phyloP scores from a whole-genome alignment of 2,888 invertebrate species.

The Megamerina dolium region DNA sequence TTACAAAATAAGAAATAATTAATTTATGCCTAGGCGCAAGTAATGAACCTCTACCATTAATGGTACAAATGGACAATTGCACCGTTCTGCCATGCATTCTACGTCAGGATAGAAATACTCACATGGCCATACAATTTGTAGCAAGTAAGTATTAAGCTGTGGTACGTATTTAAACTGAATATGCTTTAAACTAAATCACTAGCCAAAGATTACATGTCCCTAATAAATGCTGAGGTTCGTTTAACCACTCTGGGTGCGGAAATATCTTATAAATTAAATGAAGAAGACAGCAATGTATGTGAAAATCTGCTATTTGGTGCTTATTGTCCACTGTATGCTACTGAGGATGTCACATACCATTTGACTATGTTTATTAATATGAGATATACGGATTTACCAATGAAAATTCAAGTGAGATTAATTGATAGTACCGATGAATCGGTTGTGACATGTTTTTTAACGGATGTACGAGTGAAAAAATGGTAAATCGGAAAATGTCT shows the following conservation, averaged over 20 bases:
- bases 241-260: slow-evolving; percentile 30
- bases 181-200: background rate
- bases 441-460: slow-evolving; percentile 34
- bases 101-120: slow-evolving; percentile 23
- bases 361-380: slow-evolving; percentile 34
- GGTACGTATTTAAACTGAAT: background rate
- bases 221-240: slow-evolving; percentile 25
- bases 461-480: slow-evolving; percentile 32
- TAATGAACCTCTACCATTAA: slow-evolving; percentile 26
- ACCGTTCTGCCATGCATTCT: slow-evolving; percentile 33
- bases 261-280: slow-evolving; percentile 28
- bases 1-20: background rate
- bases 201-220: slow-evolving; percentile 29
- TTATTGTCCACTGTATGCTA: slow-evolving; percentile 42
- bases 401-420: slow-evolving; percentile 33
- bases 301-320: slow-evolving; percentile 36
- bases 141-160: slow-evolving; percentile 28
- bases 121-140: slow-evolving; percentile 39
- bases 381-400: slow-evolving; percentile 35
- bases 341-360: slow-evolving; percentile 43
- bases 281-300: slow-evolving; percentile 36
- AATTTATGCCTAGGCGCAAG: slow-evolving; percentile 24
- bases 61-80: slow-evolving; percentile 35
- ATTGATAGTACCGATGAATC: slow-evolving; percentile 25
- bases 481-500: slow-evolving; percentile 7